These are phyloP conservation scores for Ypsolopha sequella DNA, from an alignment of 2,888 invertebrate genomes.

Conservation along the genomic window DNA sequence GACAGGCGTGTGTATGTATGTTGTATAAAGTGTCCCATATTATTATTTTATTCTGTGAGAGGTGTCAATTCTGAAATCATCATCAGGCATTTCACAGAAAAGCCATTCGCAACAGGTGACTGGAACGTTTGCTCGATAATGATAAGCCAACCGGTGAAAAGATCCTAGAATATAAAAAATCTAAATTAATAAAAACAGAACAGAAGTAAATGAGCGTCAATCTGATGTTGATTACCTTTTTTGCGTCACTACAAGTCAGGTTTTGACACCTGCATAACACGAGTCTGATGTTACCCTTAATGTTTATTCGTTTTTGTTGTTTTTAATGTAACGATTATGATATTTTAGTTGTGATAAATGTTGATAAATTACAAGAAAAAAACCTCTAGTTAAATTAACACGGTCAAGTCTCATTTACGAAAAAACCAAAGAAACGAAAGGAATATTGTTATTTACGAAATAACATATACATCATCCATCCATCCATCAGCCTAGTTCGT, in stretches of 20 bases:
- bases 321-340: neutral
- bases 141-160: neutral
- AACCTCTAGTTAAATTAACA: neutral
- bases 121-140: no score
- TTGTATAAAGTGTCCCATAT: no score
- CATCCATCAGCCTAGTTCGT: no score
- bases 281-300: constrained; percentile 53
- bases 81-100: no score
- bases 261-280: constrained; percentile 64
- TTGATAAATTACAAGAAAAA: neutral
- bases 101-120: no score
- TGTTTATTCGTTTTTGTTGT: neutral
- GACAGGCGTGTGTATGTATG: no score
- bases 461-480: no score
- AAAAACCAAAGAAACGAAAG: no score
- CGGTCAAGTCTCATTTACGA: no score
- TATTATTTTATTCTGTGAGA: neutral
- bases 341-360: constrained; percentile 1
- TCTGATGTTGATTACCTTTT: constrained; percentile 60
- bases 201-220: neutral
- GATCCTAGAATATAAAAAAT: neutral
- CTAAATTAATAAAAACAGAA: neutral
- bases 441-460: no score
- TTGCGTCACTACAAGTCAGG: constrained; percentile 49
- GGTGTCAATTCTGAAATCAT: neutral